A percentile compares a stretch with the other conserved stretches of the same genome.
phyloP scores from a whole-genome alignment of 2,888 invertebrate species.

The Loripinus fragilis region DNA sequence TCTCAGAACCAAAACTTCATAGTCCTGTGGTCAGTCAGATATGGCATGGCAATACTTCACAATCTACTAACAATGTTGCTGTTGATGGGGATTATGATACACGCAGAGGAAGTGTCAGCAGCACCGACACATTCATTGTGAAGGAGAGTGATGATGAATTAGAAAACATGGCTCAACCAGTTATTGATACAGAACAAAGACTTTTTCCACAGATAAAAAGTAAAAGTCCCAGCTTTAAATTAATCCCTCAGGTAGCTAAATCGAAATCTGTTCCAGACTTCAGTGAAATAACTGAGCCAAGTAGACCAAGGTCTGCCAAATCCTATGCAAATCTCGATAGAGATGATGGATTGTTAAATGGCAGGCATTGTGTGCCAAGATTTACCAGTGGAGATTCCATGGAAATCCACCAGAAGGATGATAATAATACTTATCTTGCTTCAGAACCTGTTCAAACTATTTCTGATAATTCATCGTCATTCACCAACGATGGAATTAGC shows the following conservation, averaged over 20 bases:
- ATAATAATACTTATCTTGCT: too few species aligned
- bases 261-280: conserved; percentile 70
- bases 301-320: conserved; percentile 65
- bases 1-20: conserved; percentile 33
- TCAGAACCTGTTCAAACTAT: background rate
- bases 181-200: too few species aligned
- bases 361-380: conserved; percentile 52
- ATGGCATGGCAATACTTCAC: conserved; percentile 9
- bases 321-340: conserved; percentile 51
- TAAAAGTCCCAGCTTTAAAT: background rate
- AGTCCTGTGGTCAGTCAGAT: conserved; percentile 47
- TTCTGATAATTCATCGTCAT: background rate
- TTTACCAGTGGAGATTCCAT: conserved; percentile 65
- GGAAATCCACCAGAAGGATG: conserved; percentile 36
- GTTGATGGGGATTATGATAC: background rate
- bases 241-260: conserved; percentile 19
- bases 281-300: conserved; percentile 41
- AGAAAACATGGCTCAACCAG: conserved; percentile 15
- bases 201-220: background rate
- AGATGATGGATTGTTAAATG: conserved; percentile 4
- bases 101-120: conserved; percentile 62
- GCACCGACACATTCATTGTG: conserved; percentile 77
- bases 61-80: background rate
- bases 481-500: background rate
- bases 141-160: conserved; percentile 73